Evolutionary conservation across 2,113 vertebrate genomes (phyloP).

Genomic region (Gobius niger): DNA sequence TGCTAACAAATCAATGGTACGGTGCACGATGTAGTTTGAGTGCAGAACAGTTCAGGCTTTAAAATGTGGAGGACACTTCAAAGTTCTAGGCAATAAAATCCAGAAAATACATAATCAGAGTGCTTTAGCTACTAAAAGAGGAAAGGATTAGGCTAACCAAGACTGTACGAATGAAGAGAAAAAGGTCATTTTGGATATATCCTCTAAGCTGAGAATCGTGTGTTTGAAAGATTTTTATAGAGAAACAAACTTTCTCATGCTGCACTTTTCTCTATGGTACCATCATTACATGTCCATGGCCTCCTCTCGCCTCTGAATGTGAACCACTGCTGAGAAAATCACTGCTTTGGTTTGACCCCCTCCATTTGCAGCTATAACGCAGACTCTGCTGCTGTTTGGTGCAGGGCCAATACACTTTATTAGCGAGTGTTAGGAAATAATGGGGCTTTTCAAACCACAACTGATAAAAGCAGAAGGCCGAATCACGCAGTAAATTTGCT

Average conservation of each 20-base stretch:
- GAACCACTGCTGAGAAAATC: conserved; percentile 2
- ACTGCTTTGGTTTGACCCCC: conserved; percentile 3
- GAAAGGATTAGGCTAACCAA: no score
- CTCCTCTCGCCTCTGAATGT: not conserved
- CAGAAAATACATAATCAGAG: no score
- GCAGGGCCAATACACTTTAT: conserved; percentile 11
- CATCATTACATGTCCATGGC: not conserved
- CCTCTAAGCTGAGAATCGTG: no score
- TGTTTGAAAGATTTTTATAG: not conserved
- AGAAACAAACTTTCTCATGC: not conserved
- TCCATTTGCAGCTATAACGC: conserved; percentile 6
- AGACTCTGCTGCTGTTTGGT: conserved; percentile 9
- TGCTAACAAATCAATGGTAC: no score
- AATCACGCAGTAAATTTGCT: conserved; percentile 1
- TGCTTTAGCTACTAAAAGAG: no score
- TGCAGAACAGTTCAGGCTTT: no score
- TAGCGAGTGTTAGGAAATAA: conserved; percentile 5
- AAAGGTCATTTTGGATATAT: no score
- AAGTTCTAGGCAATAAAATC: no score
- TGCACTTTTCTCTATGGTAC: not conserved
- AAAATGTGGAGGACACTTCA: no score
- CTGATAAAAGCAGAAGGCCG: not conserved
- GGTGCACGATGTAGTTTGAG: no score
- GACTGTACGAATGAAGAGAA: no score
- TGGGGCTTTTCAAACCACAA: conserved; percentile 4